These are phyloP conservation scores for Abrostola tripartita DNA, from an alignment of 2,888 invertebrate genomes.

Conservation along the genomic window DNA sequence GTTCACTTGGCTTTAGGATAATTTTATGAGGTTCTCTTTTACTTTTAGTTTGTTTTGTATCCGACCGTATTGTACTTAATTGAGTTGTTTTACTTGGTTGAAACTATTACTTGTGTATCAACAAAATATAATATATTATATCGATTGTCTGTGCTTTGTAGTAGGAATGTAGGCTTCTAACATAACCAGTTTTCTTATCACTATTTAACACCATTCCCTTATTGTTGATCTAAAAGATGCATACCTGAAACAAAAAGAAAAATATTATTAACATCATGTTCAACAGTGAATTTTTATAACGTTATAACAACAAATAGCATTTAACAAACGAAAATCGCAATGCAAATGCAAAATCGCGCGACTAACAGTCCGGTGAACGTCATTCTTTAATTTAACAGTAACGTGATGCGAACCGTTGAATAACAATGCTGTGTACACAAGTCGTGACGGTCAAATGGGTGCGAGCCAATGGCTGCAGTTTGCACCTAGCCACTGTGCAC, in stretches of 20 bases:
- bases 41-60: background rate
- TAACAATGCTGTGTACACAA: conserved; percentile 35
- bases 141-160: no score
- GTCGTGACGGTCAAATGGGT: conserved; percentile 23
- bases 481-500: conserved; percentile 25
- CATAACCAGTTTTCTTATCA: no score
- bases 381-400: conserved; percentile 44
- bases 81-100: background rate
- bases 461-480: conserved; percentile 11
- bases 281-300: background rate
- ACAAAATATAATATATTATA: no score
- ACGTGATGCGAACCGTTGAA: conserved; percentile 25
- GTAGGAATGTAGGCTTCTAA: no score
- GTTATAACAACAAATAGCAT: no score
- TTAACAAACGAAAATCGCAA: background rate
- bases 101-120: background rate
- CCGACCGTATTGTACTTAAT: background rate
- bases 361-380: conserved; percentile 32
- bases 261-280: conserved; percentile 29
- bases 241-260: conserved; percentile 53
- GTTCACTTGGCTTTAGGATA: conserved; percentile 4
- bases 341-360: conserved; percentile 33
- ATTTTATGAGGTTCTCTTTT: background rate
- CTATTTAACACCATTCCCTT: background rate
- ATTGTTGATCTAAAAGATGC: conserved; percentile 21